Evolutionary conservation across 2,888 invertebrate genomes (phyloP).

Genomic region (Chloroclysta siterata): DNA sequence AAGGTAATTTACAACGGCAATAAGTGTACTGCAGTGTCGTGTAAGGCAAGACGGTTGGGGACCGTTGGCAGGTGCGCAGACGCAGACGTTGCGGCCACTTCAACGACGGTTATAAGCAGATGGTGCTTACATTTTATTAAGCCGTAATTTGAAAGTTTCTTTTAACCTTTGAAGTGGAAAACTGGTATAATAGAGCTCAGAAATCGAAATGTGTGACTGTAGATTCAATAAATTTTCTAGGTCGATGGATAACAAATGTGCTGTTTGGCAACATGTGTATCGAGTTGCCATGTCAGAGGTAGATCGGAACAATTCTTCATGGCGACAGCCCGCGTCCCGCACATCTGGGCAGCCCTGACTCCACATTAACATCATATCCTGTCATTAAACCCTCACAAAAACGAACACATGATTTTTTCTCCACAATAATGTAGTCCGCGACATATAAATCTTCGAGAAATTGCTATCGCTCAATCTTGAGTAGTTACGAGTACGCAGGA

Average conservation of each 20-base stretch:
- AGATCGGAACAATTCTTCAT: constrained; percentile 66
- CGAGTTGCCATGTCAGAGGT: constrained; percentile 65
- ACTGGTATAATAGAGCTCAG: background rate
- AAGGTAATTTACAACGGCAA: constrained; percentile 15
- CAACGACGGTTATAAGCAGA: constrained; percentile 29
- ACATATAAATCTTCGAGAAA: constrained; percentile 71
- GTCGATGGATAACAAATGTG: constrained; percentile 33
- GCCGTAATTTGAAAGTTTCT: constrained; percentile 16
- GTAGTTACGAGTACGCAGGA: constrained; percentile 37
- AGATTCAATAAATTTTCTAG: constrained; percentile 25
- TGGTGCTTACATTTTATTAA: constrained; percentile 24
- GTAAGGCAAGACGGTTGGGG: constrained; percentile 36
- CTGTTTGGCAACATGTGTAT: constrained; percentile 58
- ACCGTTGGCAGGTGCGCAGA: constrained; percentile 45
- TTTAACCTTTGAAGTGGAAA: constrained; percentile 7
- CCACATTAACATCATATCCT: constrained; percentile 76
- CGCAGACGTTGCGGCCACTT: constrained; percentile 27
- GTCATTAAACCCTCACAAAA: constrained; percentile 76
- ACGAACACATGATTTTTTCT: constrained; percentile 62
- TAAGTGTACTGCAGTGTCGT: constrained; percentile 19
- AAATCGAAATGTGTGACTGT: constrained; percentile 2
- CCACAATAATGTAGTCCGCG: constrained; percentile 61
- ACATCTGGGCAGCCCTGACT: constrained; percentile 72
- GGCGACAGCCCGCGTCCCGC: constrained; percentile 62
- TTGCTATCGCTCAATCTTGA: constrained; percentile 62